Base-by-base conservation (phyloP, 2,888 invertebrate genomes). In the Eupeodes latifasciatus region DNA sequence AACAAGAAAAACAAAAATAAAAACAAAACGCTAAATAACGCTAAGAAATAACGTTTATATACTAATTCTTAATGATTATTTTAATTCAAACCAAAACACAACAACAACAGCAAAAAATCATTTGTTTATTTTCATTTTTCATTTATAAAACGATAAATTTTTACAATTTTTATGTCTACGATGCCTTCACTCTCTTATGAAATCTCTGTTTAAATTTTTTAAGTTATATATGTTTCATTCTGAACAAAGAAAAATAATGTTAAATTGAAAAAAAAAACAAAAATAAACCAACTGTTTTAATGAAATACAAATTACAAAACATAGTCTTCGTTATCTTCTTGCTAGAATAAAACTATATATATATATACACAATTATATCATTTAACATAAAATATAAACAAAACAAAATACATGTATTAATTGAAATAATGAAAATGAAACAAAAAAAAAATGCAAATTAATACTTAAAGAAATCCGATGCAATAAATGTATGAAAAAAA, bases 311-410 rank as follows among this genome's bases (percentile, higher is more conserved):
- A 64, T 79, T 83, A 76, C 66, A 83, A 84, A 66, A 80, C 87
- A 88, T 85, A 85, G 85, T 85, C 85, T 88, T 89, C 89, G 89
- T 89, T 89, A 89, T 89, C 84, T 89, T 89, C 88, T 89, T 89
- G 88, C 85, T 89, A 89, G 89, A 69, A 71, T 89, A 79, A 86
- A 84, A 81, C 74, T 85, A 72, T 72, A 67, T 81, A 89, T 77
- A 85, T 80, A 85, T 75, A 80, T 74, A 72, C 89, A 89, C 79
- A 87, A 72, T 75, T 87, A 79, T 82, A 89, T 89, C 81, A 84
- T 81, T 80, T 69, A 85, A 81, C 57, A 81, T 81, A 75, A 64
- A 81, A 81, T 61, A 76, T 62, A 75, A 61, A 84, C 44, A 74
- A 49, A 71, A 9, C 71, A 55, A 83, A 82, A 89, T 83, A 82